Percentiles rank a stretch among this genome's conserved stretches.
These are phyloP conservation scores for Tauraco hartlaubi DNA, from an alignment of 2,797 vertebrate species.

Conservation along the genomic window DNA sequence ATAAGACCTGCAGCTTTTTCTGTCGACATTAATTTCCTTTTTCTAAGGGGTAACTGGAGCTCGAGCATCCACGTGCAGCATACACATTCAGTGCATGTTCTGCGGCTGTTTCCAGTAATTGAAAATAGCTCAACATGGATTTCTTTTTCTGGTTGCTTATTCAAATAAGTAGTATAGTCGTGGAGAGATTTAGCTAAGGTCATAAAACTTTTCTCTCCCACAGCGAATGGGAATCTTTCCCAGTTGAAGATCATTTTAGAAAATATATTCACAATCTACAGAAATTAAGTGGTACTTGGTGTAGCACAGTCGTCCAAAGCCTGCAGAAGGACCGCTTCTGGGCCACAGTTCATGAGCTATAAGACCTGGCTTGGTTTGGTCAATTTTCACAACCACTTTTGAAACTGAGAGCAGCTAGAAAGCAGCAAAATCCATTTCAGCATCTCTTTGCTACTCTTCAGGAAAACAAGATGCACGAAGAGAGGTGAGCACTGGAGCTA, in stretches of 20 bases:
- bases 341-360: neutral
- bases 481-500: neutral
- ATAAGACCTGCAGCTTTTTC: neutral
- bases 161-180: neutral
- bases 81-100: neutral
- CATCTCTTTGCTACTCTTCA: neutral
- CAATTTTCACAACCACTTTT: neutral
- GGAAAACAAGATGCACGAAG: neutral
- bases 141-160: conserved; percentile 5
- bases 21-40: neutral
- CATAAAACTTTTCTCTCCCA: neutral
- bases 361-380: neutral
- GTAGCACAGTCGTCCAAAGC: neutral
- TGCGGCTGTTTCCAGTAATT: neutral
- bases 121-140: neutral
- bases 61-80: neutral
- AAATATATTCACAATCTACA: neutral
- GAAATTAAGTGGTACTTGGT: neutral
- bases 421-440: neutral
- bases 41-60: neutral
- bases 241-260: neutral
- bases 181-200: neutral
- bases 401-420: neutral
- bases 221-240: neutral
- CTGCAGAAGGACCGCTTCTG: neutral